A percentile compares a stretch with the other conserved stretches of the same genome.
These are phyloP conservation scores for Coreoperca whiteheadi DNA, from an alignment of 2,113 vertebrate genomes.

Conservation along the genomic window DNA sequence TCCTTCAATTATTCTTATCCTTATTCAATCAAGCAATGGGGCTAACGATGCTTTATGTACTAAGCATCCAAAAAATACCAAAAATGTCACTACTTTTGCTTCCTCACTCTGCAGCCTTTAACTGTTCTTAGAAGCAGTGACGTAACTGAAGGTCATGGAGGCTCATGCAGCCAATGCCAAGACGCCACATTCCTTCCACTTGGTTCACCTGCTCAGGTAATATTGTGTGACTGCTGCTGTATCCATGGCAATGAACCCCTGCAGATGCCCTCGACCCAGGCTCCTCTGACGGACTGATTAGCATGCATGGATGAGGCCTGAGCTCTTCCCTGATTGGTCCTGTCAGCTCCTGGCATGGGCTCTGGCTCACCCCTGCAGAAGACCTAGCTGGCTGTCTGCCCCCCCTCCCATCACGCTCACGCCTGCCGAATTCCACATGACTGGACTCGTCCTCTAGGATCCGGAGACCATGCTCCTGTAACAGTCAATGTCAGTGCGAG, in stretches of 20 bases:
- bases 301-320: conserved; percentile 67
- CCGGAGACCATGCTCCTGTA: conserved; percentile 24
- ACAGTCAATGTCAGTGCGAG: conserved; percentile 34
- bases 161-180: conserved; percentile 12
- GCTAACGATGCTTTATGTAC: neutral
- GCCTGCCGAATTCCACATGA: conserved; percentile 77
- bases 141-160: conserved; percentile 49
- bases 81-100: neutral
- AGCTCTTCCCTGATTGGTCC: conserved; percentile 67
- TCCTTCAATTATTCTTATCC: no score
- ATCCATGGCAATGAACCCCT: conserved; percentile 71
- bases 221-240: conserved; percentile 63
- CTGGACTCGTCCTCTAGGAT: conserved; percentile 63
- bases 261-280: conserved; percentile 61
- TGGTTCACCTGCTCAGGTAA: conserved; percentile 80
- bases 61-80: neutral
- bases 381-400: conserved; percentile 71
- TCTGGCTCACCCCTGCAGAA: conserved; percentile 66
- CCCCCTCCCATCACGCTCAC: conserved; percentile 57
- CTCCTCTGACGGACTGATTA: conserved; percentile 63
- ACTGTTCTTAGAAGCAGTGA: conserved; percentile 17
- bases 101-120: conserved; percentile 22
- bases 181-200: conserved; percentile 59
- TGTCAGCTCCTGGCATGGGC: conserved; percentile 70
- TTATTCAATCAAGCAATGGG: neutral